Percentiles rank a stretch among this genome's conserved stretches.
Evolutionary conservation across 2,888 invertebrate species (phyloP).

Genomic region (Rhamphomyia laevipes): DNA sequence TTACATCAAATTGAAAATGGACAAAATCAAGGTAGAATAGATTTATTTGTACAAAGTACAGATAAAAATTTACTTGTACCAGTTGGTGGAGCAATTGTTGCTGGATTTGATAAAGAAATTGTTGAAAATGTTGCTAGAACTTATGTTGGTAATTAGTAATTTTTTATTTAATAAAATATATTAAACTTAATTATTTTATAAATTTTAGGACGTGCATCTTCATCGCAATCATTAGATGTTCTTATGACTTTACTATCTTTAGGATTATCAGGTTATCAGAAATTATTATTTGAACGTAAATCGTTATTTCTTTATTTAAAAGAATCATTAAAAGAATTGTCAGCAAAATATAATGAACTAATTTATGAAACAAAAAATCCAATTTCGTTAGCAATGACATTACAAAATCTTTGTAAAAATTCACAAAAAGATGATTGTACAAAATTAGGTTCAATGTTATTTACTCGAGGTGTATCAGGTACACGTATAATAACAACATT

Average conservation of each 20-base stretch:
- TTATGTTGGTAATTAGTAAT: conserved; percentile 48
- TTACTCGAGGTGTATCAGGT: conserved; percentile 59
- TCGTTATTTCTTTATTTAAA: conserved; percentile 49
- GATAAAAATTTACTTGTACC: conserved; percentile 79
- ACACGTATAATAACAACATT: conserved; percentile 48
- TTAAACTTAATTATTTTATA: neutral
- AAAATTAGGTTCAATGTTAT: conserved; percentile 59
- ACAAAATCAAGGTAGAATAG: conserved; percentile 52
- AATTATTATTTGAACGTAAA: conserved; percentile 47
- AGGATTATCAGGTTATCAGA: conserved; percentile 51
- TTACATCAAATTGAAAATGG: conserved; percentile 56
- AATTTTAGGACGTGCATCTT: conserved; percentile 51
- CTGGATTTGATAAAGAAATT: conserved; percentile 50
- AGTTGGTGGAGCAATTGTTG: conserved; percentile 69
- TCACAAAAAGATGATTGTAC: conserved; percentile 37
- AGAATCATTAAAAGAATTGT: conserved; percentile 43
- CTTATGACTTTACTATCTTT: conserved; percentile 63
- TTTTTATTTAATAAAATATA: neutral
- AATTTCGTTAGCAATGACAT: conserved; percentile 51
- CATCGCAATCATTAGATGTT: conserved; percentile 57
- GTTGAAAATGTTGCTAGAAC: conserved; percentile 53
- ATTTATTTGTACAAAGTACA: conserved; percentile 70
- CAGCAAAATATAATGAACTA: conserved; percentile 44
- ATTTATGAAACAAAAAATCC: conserved; percentile 53
- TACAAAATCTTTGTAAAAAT: conserved; percentile 22